Conservation (phyloP, 2,113 vertebrate genomes). For the Abramis brama region DNA sequence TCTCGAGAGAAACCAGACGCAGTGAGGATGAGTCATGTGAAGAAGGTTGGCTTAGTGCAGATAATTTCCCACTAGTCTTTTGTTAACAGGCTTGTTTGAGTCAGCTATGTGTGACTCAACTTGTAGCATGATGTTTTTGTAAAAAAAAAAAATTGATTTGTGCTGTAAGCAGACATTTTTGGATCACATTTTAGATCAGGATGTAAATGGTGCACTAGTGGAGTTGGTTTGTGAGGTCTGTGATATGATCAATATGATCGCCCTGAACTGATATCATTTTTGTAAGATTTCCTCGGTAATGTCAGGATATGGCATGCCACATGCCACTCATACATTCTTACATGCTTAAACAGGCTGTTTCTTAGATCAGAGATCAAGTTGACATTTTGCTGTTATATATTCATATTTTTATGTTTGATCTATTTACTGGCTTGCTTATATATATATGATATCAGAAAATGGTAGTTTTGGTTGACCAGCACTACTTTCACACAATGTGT, state of each 20-base stretch:
- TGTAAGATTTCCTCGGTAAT: neutral
- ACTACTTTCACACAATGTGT: neutral
- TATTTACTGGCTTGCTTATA: neutral
- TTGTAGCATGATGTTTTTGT: neutral
- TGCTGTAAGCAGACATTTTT: neutral
- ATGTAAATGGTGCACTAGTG: neutral
- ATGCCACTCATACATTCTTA: neutral
- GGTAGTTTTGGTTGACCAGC: neutral
- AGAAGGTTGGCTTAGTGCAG: neutral
- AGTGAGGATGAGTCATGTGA: conserved; percentile 1
- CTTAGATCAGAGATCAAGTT: neutral
- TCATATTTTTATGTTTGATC: neutral
- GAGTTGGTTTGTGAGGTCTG: neutral
- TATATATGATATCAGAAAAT: neutral
- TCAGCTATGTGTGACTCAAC: neutral
- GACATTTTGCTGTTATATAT: neutral
- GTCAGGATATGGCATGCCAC: neutral
- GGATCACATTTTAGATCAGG: neutral
- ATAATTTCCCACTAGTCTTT: neutral
- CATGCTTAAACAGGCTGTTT: neutral
- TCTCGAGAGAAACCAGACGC: neutral
- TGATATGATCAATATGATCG: neutral
- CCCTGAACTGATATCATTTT: neutral
- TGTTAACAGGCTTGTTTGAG: neutral
- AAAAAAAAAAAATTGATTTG: neutral